Conservation (phyloP, 1,140 invertebrate species). For the Heliconius melpomene region DNA sequence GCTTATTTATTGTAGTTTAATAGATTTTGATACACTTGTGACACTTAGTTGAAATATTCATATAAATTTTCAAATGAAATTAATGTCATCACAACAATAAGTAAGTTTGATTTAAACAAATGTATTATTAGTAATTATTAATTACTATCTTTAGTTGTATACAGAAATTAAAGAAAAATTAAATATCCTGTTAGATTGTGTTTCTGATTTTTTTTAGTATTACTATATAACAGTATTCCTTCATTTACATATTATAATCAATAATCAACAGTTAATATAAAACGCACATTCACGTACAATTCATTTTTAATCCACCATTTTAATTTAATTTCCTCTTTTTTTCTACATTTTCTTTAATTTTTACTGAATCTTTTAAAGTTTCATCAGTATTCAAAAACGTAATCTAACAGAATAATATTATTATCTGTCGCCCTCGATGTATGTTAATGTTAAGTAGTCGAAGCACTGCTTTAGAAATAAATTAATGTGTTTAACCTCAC, state of each 20-base stretch:
- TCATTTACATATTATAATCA: background rate
- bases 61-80: conserved; percentile 1
- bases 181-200: conserved; percentile 16
- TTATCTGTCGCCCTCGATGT: conserved; percentile 21
- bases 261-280: background rate
- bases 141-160: conserved; percentile 19
- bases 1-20: conserved; percentile 5
- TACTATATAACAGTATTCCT: background rate
- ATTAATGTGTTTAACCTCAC: background rate
- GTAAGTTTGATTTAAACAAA: conserved; percentile 12
- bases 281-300: conserved; percentile 11
- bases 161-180: conserved; percentile 1
- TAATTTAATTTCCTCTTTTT: background rate
- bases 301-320: background rate
- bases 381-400: background rate
- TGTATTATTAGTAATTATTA: conserved; percentile 4
- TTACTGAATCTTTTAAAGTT: background rate
- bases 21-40: conserved; percentile 28
- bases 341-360: background rate
- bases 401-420: background rate
- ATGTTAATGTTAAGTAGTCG: conserved; percentile 22
- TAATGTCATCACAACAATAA: conserved; percentile 15
- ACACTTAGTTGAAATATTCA: background rate
- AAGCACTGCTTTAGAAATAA: conserved; percentile 28
- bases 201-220: background rate